Conservation (phyloP, 2,113 vertebrate genomes). For the Psittacula cyanocephala region DNA sequence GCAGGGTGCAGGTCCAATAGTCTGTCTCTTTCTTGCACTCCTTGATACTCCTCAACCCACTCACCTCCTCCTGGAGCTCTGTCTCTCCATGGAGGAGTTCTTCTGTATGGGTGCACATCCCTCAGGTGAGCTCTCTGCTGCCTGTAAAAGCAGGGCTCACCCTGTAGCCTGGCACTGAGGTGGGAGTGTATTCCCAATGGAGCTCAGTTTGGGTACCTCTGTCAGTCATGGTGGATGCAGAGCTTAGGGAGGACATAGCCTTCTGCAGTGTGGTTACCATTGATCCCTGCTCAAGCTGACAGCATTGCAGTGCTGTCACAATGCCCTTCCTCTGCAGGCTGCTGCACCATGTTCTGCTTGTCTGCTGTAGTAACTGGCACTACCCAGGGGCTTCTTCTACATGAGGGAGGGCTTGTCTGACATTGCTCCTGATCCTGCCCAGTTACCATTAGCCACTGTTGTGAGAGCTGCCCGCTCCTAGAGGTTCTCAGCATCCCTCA, state of each 20-base stretch:
- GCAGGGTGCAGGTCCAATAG: background rate
- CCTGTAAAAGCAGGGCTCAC: background rate
- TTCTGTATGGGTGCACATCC: no score
- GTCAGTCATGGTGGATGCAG: background rate
- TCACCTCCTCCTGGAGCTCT: background rate
- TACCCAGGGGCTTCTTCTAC: background rate
- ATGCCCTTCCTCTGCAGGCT: no score
- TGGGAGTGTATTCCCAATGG: rapidly evolving
- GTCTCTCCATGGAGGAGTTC: background rate
- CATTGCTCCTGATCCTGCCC: background rate
- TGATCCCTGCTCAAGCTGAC: rapidly evolving
- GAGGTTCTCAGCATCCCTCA: background rate
- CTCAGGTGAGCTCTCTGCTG: background rate
- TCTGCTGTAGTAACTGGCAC: rapidly evolving
- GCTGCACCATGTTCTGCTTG: rapidly evolving
- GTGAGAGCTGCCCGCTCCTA: background rate
- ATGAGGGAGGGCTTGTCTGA: rapidly evolving
- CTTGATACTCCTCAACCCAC: background rate
- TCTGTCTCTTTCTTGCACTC: background rate
- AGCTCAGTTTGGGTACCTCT: background rate
- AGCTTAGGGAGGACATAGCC: background rate
- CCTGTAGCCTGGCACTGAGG: background rate
- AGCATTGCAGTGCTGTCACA: background rate
- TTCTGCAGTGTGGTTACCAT: rapidly evolving
- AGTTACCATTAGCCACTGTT: rapidly evolving